These are phyloP conservation scores for Apodemia hepburni DNA, from an alignment of 2,888 invertebrate genomes.

Conservation along the genomic window DNA sequence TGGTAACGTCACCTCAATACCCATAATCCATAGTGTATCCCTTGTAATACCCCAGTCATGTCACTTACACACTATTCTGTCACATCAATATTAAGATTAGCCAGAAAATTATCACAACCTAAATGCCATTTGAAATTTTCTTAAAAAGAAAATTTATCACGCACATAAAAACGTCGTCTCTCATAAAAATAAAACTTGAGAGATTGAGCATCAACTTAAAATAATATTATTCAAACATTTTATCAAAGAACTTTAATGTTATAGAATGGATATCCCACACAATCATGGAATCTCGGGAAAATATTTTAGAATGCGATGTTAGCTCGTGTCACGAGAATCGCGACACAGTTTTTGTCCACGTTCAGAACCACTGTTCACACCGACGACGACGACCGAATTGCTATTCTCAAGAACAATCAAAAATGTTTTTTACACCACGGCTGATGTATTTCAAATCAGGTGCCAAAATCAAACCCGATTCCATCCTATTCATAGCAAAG, in stretches of 20 bases:
- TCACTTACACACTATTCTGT: too few relatives aligned
- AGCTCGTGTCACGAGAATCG: slow-evolving; percentile 23
- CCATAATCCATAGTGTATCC: too few relatives aligned
- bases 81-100: too few relatives aligned
- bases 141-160: too few relatives aligned
- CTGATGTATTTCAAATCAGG: slow-evolving; percentile 38
- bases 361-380: slow-evolving; percentile 62
- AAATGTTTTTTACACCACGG: slow-evolving; percentile 45
- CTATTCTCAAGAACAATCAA: slow-evolving; percentile 43
- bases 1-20: too few relatives aligned
- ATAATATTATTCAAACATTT: too few relatives aligned
- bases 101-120: too few relatives aligned
- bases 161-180: too few relatives aligned
- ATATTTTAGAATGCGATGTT: slow-evolving; percentile 18
- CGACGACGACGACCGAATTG: slow-evolving; percentile 60
- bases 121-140: too few relatives aligned
- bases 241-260: not conserved
- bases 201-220: too few relatives aligned
- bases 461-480: slow-evolving; percentile 34
- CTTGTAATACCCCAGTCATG: too few relatives aligned
- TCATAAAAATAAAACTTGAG: too few relatives aligned
- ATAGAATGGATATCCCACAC: slow-evolving; percentile 6
- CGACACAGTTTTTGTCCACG: slow-evolving; percentile 60
- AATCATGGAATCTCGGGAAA: slow-evolving; percentile 34
- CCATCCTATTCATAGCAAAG: slow-evolving; percentile 27